Evolutionary conservation across 2,113 vertebrate species (phyloP), one percentile per base, ranked within the genome.

Genomic region (Herpailurus yagouaroundi): DNA sequence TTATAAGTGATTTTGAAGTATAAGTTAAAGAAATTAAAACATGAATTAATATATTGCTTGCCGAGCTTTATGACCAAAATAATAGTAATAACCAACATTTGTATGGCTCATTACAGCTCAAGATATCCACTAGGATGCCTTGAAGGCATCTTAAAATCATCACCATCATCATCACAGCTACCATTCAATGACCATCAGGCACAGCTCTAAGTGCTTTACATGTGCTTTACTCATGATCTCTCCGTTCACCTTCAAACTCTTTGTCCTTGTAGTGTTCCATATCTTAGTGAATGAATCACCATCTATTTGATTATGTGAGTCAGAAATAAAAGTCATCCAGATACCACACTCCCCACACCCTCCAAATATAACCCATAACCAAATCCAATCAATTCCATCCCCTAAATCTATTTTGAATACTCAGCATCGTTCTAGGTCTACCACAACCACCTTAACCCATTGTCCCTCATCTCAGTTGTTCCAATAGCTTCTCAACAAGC

Each of bases 11-110:
- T 85, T 96, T 89, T 95, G 31, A 96, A 82, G 80, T 90, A 48
- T 73, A 88, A 68, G 21, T 88, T 94, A 94, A 94, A 87, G 23
- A 96, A 98, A 96, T 92, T 94, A 77, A 96, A 97, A 84, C 33
- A 77, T 41, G 36, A 97, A 74, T 96, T 88, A 82, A 90, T 82
- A 91, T 52, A 80, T 80, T 69, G 33, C 36, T 91, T 63, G n/a
- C 12, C 71, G 79, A 68, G 63, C 41, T 52, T 85, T 86, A 82
- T 33, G 15, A 87, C 27, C 31, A 84, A 96, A 92, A 94, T 87
- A 94, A 79, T n/a, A 89, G 13, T 92, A 52, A 92, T 52, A 87
- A 57, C 18, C 81, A 94, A 69, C 33, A 73, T 90, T 38, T 80
- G 10, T 41, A n/a, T 41, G 74, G 38, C n/a, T 91, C 31, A 48